phyloP scores from a whole-genome alignment of 2,113 vertebrate genomes.

The Cyanistes caeruleus region DNA sequence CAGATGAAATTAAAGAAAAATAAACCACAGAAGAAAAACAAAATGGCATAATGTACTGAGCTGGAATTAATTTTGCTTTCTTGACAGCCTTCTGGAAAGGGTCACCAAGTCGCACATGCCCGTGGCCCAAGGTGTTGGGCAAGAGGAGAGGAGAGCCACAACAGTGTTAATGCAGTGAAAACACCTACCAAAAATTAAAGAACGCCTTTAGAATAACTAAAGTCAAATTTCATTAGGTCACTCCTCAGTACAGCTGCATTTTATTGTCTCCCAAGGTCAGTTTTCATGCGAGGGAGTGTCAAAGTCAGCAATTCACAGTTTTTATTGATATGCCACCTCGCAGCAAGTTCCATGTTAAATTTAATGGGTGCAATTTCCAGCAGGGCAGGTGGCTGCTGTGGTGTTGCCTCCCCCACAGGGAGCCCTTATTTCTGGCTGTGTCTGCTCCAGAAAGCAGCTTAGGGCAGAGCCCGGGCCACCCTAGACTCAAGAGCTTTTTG shows the following conservation, averaged over 20 bases:
- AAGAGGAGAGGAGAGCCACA: background rate
- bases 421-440: background rate
- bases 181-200: background rate
- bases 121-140: background rate
- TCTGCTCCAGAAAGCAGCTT: background rate
- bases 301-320: background rate
- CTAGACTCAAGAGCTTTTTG: background rate
- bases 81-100: background rate
- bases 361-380: background rate
- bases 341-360: background rate
- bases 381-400: background rate
- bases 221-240: background rate
- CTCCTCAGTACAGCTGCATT: background rate
- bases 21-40: conserved; percentile 29
- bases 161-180: background rate
- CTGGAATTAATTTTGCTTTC: background rate
- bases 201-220: background rate
- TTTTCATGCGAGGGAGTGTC: background rate
- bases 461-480: background rate
- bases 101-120: background rate
- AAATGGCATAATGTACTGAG: background rate
- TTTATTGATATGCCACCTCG: background rate
- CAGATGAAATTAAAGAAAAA: conserved; percentile 43
- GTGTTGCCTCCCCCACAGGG: accelerated
- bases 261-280: conserved; percentile 3